Conservation (phyloP, 2,888 invertebrate genomes). For the Tipula lateralis region DNA sequence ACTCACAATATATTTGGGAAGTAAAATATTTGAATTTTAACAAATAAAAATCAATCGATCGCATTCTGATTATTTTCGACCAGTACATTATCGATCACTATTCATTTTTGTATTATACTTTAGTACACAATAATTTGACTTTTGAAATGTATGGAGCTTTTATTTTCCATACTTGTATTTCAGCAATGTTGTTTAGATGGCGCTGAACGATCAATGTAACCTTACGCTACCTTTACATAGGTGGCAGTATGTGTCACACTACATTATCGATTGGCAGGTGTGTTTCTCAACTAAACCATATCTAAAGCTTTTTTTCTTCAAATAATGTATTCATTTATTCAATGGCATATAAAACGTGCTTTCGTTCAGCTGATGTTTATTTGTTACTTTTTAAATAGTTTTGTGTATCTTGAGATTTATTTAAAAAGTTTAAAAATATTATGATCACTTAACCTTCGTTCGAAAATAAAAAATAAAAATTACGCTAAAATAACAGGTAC, state of each 20-base stretch:
- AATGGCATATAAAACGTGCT: not conserved
- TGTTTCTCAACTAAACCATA: not conserved
- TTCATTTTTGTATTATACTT: too few relatives aligned
- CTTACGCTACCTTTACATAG: not conserved
- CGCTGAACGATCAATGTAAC: not conserved
- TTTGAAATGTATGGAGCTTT: too few relatives aligned
- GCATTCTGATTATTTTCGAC: too few relatives aligned
- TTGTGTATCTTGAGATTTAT: not conserved
- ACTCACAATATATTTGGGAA: too few relatives aligned
- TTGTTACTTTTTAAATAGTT: not conserved
- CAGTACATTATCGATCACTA: too few relatives aligned
- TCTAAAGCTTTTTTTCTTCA: not conserved
- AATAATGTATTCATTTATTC: too few relatives aligned
- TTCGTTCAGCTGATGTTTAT: not conserved
- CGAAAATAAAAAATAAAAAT: not conserved
- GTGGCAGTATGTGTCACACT: not conserved
- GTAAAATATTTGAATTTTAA: too few relatives aligned
- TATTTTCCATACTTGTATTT: too few relatives aligned
- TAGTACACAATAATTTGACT: too few relatives aligned
- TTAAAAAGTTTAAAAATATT: not conserved
- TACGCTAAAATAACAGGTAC: not conserved
- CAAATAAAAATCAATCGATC: too few relatives aligned
- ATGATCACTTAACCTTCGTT: not conserved
- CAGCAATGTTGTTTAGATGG: too few relatives aligned
- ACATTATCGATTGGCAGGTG: not conserved